phyloP scores from a whole-genome alignment of 2,113 vertebrate genomes.

The Anthoscopus minutus region DNA sequence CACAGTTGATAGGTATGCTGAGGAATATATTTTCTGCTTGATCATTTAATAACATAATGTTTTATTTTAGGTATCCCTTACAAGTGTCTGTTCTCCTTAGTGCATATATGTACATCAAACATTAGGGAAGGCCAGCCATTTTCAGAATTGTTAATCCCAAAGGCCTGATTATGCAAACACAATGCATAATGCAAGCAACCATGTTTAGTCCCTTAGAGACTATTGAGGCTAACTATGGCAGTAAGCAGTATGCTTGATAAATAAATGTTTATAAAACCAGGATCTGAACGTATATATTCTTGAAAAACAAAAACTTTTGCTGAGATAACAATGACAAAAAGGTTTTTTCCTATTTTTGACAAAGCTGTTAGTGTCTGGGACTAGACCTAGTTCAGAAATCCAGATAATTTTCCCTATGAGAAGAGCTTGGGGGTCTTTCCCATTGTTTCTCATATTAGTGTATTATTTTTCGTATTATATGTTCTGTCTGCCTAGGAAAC shows the following conservation, averaged over 20 bases:
- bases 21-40: constrained; percentile 19
- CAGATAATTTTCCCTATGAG: neutral
- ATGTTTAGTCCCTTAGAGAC: constrained; percentile 56
- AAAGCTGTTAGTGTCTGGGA: neutral
- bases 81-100: constrained; percentile 31
- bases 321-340: neutral
- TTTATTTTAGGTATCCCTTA: constrained; percentile 31
- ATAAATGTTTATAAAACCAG: constrained; percentile 41
- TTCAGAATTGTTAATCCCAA: constrained; percentile 44
- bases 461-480: neutral
- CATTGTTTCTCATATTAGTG: neutral
- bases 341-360: neutral
- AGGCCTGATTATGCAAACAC: constrained; percentile 61
- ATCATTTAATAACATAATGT: neutral
- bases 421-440: accelerated
- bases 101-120: neutral
- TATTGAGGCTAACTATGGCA: constrained; percentile 55
- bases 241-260: constrained; percentile 46
- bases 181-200: constrained; percentile 49
- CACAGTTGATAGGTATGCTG: neutral
- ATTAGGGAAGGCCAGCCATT: neutral
- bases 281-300: constrained; percentile 10
- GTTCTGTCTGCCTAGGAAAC: neutral
- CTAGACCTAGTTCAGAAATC: neutral
- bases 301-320: neutral